A percentile compares a stretch with the other conserved stretches of the same genome.
Evolutionary conservation across 2,888 invertebrate genomes (phyloP).

Genomic region (Caenorhabditis wallacei): DNA sequence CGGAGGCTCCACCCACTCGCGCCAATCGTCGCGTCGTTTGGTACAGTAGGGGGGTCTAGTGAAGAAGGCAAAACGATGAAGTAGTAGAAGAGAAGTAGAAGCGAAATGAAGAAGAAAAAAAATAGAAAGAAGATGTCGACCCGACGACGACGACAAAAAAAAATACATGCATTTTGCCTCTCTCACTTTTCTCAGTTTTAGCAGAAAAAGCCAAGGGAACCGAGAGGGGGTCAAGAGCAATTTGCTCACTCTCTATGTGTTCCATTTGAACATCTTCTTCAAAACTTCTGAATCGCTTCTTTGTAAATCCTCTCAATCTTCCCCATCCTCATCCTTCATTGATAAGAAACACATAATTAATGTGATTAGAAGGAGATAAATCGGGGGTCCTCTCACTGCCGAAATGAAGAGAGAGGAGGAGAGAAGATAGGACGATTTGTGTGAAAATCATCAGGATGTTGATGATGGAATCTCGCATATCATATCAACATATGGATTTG

Average conservation of each 20-base stretch:
- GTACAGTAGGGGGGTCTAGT: slow-evolving; percentile 28
- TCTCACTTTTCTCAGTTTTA: slow-evolving; percentile 44
- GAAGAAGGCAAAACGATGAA: slow-evolving; percentile 6
- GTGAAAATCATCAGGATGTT: slow-evolving; percentile 54
- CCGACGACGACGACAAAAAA: slow-evolving; percentile 41
- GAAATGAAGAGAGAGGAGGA: not conserved
- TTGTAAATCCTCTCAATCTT: not conserved
- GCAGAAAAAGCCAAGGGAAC: slow-evolving; percentile 32
- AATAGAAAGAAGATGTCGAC: slow-evolving; percentile 42
- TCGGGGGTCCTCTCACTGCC: slow-evolving; percentile 22
- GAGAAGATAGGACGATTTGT: slow-evolving; percentile 42
- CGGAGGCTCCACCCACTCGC: slow-evolving; percentile 35
- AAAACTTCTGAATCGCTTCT: not conserved
- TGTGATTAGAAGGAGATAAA: slow-evolving; percentile 63
- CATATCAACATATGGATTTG: slow-evolving; percentile 31
- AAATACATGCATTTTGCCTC: slow-evolving; percentile 59
- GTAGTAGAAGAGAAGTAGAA: not conserved
- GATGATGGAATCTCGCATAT: slow-evolving; percentile 43
- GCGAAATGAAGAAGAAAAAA: not conserved
- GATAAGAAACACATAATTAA: slow-evolving; percentile 63
- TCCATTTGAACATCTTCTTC: not conserved
- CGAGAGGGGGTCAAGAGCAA: not conserved
- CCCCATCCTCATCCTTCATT: slow-evolving; percentile 1
- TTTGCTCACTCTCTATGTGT: not conserved
- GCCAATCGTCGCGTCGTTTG: slow-evolving; percentile 42